Base-by-base conservation (phyloP, 2,888 invertebrate genomes). In the Serripes groenlandicus region DNA sequence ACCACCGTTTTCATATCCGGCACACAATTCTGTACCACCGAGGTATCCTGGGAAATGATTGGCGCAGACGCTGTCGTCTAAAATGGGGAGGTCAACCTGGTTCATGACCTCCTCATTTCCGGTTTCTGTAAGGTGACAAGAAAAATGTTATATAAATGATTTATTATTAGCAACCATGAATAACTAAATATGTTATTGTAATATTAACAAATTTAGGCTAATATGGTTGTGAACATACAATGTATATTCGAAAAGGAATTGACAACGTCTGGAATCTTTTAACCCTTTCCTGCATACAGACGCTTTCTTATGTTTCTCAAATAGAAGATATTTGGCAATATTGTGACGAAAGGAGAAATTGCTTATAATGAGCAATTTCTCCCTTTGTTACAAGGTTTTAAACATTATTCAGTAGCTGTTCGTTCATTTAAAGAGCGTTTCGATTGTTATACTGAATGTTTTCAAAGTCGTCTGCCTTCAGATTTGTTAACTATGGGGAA, bases 101-200 rank as follows among this genome's bases (percentile, higher is more conserved):
- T 86, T 86, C 81, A 86, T 76, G 11, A 86, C 86, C 70, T 86
- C 86, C 62, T 86, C 86, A 54, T 86, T 83, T 52, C 86, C 86
- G 42, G 86, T 86, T 0, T 74, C 86, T 86, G 68, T 37, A 35
- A 32, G 73, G 42, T 42, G 11, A 42, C 42, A 42, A 42, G 42
- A 9, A 9, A 42, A 42, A 42, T 42, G 11, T 18, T 42, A 11
- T 42, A 18, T 9, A 9, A 42, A 11, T 11, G 42, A 42, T 42
- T 18, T 42, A 42, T 42, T 42, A n/a, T n/a, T n/a, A n/a, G n/a
- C n/a, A n/a, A n/a, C n/a, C n/a, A n/a, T n/a, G n/a, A n/a, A n/a
- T n/a, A n/a, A n/a, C n/a, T n/a, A n/a, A n/a, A n/a, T n/a, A n/a
- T n/a, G n/a, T n/a, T n/a, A n/a, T n/a, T n/a, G n/a, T n/a, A n/a